A percentile compares a stretch with the other conserved stretches of the same genome.
These are phyloP conservation scores for Daphoenositta chrysoptera DNA, from an alignment of 2,113 vertebrate species.

Conservation along the genomic window DNA sequence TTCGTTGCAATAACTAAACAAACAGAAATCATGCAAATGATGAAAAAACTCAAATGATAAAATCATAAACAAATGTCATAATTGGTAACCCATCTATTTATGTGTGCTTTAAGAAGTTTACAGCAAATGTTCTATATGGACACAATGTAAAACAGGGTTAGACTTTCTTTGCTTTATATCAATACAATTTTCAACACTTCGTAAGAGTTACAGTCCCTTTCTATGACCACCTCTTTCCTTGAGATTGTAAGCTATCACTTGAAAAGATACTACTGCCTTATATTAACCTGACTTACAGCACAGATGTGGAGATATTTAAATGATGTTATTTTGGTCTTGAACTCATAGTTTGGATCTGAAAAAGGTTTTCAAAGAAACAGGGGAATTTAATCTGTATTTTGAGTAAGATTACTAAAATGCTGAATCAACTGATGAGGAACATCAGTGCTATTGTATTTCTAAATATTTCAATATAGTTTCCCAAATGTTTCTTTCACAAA, in stretches of 20 bases:
- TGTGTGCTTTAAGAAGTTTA: not conserved
- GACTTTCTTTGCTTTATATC: not conserved
- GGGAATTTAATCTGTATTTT: not conserved
- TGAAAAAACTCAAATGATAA: not conserved
- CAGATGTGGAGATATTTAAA: not conserved
- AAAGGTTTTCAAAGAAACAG: not conserved
- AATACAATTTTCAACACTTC: not conserved
- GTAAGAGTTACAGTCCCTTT: not conserved
- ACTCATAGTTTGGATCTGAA: not conserved
- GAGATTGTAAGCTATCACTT: not conserved
- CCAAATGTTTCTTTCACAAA: not conserved
- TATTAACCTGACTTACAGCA: not conserved
- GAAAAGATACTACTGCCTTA: not conserved
- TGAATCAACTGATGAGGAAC: not conserved
- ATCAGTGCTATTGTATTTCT: not conserved
- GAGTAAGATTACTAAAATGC: not conserved
- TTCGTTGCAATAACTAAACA: not conserved
- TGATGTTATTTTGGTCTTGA: not conserved
- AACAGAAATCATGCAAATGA: not conserved
- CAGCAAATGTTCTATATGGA: not conserved
- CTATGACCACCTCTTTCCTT: not conserved
- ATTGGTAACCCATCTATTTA: not conserved
- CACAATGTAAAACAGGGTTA: not conserved
- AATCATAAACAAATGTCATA: not conserved
- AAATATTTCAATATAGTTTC: not conserved